Evolutionary conservation across 2,797 vertebrate species (phyloP).

Genomic region (Thamnophis elegans): DNA sequence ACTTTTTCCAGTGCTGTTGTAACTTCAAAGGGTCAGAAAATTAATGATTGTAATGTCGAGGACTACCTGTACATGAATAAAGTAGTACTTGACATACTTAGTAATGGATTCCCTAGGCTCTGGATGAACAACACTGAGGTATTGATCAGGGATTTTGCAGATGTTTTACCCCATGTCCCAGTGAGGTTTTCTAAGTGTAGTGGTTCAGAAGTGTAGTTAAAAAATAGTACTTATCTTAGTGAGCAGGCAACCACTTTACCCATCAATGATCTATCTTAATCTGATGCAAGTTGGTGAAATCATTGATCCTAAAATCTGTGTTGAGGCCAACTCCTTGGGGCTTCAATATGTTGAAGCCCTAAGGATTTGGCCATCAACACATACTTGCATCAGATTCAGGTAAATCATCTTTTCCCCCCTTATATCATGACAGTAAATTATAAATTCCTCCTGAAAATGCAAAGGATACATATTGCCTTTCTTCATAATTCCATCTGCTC

Average conservation of each 20-base stretch:
- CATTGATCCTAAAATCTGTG: background rate
- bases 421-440: background rate
- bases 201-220: background rate
- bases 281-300: background rate
- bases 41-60: background rate
- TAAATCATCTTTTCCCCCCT: background rate
- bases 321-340: background rate
- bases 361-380: background rate
- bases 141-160: background rate
- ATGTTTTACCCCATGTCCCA: background rate
- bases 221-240: background rate
- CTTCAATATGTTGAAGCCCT: background rate
- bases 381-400: background rate
- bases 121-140: background rate
- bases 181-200: background rate
- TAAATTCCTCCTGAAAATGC: slow-evolving; percentile 8
- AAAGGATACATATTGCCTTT: background rate
- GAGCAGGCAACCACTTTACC: background rate
- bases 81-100: background rate
- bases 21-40: background rate
- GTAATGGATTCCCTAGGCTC: background rate
- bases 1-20: background rate
- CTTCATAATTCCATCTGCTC: background rate
- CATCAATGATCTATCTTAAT: background rate
- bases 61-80: background rate